Percentiles rank a stretch among this genome's conserved stretches.
Conservation (phyloP, 2,888 invertebrate genomes). For the Spialia ferax region DNA sequence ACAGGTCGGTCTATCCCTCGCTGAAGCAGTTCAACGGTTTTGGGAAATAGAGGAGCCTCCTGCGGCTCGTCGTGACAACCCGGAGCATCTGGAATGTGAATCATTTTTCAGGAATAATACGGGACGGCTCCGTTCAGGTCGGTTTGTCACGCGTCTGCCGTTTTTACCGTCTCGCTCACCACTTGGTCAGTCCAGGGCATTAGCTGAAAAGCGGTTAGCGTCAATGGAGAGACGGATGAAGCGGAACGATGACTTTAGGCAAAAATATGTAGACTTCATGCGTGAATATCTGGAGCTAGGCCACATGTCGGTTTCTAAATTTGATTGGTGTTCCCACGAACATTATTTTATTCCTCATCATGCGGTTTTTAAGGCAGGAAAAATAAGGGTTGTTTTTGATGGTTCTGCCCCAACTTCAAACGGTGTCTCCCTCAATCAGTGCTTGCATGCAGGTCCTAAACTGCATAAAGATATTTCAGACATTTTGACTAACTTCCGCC, state of each 20-base stretch:
- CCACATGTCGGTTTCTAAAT: conserved; percentile 25
- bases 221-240: conserved; percentile 2
- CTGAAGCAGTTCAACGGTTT: conserved; percentile 21
- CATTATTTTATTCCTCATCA: conserved; percentile 32
- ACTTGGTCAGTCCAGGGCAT: not conserved
- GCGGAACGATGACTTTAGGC: not conserved
- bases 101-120: conserved; percentile 24
- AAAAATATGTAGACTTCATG: conserved; percentile 11
- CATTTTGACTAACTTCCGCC: conserved; percentile 21
- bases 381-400: conserved; percentile 21
- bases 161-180: conserved; percentile 2
- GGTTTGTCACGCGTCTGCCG: conserved; percentile 18
- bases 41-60: conserved; percentile 27
- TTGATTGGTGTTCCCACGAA: conserved; percentile 17
- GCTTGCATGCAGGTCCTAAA: conserved; percentile 15
- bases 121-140: conserved; percentile 31
- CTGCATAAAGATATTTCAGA: conserved; percentile 20
- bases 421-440: not conserved
- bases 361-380: conserved; percentile 18
- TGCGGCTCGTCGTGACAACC: conserved; percentile 14
- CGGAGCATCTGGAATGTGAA: conserved; percentile 25
- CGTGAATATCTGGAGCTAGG: conserved; percentile 16
- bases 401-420: not conserved
- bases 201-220: not conserved
- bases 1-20: conserved; percentile 7